A percentile compares a stretch with the other conserved stretches of the same genome.
Conservation (phyloP, 2,888 invertebrate genomes). For the Caradrina kadenii region DNA sequence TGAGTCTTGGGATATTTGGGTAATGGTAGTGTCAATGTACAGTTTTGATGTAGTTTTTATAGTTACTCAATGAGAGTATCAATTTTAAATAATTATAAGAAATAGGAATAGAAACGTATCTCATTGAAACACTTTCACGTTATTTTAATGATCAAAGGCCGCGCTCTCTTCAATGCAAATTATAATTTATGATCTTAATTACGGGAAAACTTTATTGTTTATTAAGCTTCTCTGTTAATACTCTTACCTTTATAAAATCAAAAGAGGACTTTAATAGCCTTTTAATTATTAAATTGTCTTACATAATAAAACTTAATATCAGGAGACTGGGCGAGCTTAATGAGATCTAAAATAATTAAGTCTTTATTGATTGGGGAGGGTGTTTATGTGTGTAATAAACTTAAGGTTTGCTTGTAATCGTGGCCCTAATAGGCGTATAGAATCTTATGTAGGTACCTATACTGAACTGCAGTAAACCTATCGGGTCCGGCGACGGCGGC, state of each 20-base stretch:
- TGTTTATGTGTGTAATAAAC: not conserved
- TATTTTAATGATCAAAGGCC: not conserved
- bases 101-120: not conserved
- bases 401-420: not conserved
- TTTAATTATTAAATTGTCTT: not conserved
- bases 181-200: constrained; percentile 4
- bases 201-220: constrained; percentile 3
- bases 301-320: not conserved
- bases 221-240: not conserved
- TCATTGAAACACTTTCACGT: not conserved
- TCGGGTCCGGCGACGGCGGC: too few species aligned
- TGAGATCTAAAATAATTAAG: not conserved
- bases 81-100: not conserved
- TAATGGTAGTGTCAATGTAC: too few species aligned
- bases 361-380: not conserved
- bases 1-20: too few species aligned
- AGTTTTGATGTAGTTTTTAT: not conserved
- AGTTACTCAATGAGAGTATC: not conserved
- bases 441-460: too few species aligned
- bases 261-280: not conserved
- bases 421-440: not conserved
- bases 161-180: constrained; percentile 1
- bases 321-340: not conserved
- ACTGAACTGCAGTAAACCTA: too few species aligned
- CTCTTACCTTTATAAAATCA: not conserved